These are phyloP conservation scores for Drosophila kanekoi DNA, from an alignment of 2,888 invertebrate species.

Conservation along the genomic window DNA sequence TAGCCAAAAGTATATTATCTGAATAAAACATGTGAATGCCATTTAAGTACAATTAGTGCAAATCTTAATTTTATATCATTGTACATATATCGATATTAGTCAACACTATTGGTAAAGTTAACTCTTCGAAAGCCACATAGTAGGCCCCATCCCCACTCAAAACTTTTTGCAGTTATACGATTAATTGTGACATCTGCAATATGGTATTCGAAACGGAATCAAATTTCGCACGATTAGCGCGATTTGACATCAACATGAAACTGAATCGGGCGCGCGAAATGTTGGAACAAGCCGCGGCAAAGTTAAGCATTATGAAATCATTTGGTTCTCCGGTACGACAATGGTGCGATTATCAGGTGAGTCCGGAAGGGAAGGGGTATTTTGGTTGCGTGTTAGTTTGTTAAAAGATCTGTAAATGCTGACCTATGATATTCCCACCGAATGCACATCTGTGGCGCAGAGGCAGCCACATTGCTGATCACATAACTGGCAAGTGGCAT, in stretches of 20 bases:
- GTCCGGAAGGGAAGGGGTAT: background rate
- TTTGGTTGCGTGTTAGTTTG: background rate
- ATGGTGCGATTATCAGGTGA: constrained; percentile 1
- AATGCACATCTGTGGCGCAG: constrained; percentile 27
- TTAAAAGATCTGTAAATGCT: background rate
- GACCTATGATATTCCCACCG: constrained; percentile 21
- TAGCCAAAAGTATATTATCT: too few species aligned
- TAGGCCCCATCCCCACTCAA: background rate
- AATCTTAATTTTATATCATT: background rate
- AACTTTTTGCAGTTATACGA: background rate
- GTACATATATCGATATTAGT: background rate
- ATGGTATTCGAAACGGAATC: background rate
- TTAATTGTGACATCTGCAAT: background rate
- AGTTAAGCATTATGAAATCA: background rate
- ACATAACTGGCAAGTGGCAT: constrained; percentile 47
- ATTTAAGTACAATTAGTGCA: too few species aligned
- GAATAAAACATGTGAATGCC: too few species aligned
- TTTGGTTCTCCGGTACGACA: background rate
- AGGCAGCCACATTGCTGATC: constrained; percentile 34
- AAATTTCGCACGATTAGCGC: background rate
- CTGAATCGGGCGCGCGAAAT: background rate
- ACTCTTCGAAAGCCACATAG: background rate
- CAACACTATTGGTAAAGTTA: background rate
- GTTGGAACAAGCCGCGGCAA: background rate
- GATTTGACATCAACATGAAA: background rate